phyloP scores from a whole-genome alignment of 2,888 invertebrate species.

The Stenotaenia linearis region DNA sequence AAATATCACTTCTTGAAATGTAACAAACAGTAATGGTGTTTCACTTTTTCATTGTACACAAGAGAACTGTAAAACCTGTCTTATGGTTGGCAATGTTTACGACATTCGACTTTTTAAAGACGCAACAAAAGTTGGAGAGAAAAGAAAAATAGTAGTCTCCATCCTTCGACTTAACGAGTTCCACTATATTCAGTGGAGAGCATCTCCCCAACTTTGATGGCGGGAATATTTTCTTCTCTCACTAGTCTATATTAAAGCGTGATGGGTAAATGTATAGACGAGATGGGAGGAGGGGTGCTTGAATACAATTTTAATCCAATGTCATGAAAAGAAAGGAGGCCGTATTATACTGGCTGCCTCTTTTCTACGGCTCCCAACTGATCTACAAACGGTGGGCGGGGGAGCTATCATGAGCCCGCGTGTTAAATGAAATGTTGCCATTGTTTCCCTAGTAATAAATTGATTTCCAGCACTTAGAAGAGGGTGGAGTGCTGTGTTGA shows the following conservation, averaged over 20 bases:
- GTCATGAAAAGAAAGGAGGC: background rate
- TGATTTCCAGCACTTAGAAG: constrained; percentile 26
- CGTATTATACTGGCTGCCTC: constrained; percentile 5
- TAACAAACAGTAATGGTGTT: background rate
- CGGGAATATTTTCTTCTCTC: constrained; percentile 9
- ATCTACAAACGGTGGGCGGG: constrained; percentile 19
- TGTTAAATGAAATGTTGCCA: constrained; percentile 28
- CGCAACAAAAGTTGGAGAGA: constrained; percentile 13
- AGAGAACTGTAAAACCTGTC: background rate
- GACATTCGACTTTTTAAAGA: constrained; percentile 9
- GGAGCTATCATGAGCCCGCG: background rate
- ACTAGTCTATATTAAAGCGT: constrained; percentile 5
- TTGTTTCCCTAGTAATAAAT: constrained; percentile 29
- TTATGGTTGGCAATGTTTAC: background rate
- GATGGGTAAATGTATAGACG: background rate
- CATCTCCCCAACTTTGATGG: constrained; percentile 1
- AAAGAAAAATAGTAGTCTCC: background rate
- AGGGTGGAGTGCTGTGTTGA: background rate
- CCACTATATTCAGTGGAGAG: background rate
- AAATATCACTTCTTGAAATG: background rate
- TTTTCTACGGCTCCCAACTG: constrained; percentile 15
- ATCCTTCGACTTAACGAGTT: constrained; percentile 8
- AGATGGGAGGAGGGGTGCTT: background rate
- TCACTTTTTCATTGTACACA: background rate
- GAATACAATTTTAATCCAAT: constrained; percentile 29